Conservation (phyloP, 2,797 vertebrate genomes). For the Otus scops region DNA sequence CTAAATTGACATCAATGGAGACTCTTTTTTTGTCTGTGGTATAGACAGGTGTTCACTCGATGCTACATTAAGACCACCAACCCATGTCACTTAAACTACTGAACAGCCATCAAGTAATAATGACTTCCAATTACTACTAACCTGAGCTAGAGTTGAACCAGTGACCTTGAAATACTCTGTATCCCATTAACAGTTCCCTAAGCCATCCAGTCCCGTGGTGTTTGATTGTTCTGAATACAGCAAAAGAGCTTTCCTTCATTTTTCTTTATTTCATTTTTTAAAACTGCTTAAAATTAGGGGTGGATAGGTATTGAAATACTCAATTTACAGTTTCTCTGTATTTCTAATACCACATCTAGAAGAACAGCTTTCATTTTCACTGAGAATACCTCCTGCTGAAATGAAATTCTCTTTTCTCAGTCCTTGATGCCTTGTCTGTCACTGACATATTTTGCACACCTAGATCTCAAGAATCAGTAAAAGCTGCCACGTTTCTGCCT, state of each 20-base stretch:
- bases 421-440: constrained; percentile 21
- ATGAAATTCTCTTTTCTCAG: constrained; percentile 33
- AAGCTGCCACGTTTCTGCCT: neutral
- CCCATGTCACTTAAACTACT: neutral
- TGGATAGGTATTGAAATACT: constrained; percentile 36
- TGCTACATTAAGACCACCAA: neutral
- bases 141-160: constrained; percentile 9
- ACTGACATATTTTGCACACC: constrained; percentile 49
- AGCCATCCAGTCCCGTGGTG: neutral
- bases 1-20: neutral
- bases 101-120: constrained; percentile 19
- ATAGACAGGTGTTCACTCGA: neutral
- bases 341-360: constrained; percentile 8
- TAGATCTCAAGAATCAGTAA: neutral
- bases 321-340: constrained; percentile 30
- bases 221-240: constrained; percentile 4
- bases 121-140: constrained; percentile 15
- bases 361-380: constrained; percentile 49
- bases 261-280: neutral
- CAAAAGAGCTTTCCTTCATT: constrained; percentile 12
- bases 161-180: constrained; percentile 17
- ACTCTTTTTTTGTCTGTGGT: neutral
- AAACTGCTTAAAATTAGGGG: constrained; percentile 10
- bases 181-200: constrained; percentile 43
- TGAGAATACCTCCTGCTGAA: constrained; percentile 39